A percentile compares a stretch with the other conserved stretches of the same genome.
Conservation (phyloP, 2,888 invertebrate genomes). For the Paralinhomoeus sp. region DNA sequence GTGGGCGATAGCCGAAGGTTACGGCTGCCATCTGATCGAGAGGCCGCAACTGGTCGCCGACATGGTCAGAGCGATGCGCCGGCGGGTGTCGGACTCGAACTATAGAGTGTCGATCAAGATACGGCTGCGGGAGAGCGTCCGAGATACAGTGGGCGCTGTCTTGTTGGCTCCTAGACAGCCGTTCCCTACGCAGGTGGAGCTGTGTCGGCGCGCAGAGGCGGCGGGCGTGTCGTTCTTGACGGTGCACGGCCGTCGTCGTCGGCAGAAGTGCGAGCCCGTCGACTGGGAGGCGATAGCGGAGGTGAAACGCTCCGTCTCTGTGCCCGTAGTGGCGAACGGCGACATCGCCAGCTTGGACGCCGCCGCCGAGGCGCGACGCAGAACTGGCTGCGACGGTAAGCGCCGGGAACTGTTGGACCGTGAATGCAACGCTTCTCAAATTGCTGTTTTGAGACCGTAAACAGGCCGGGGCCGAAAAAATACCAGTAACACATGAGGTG, state of each 20-base stretch:
- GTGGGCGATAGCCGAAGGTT: slow-evolving; percentile 53
- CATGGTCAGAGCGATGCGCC: slow-evolving; percentile 48
- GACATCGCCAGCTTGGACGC: slow-evolving; percentile 49
- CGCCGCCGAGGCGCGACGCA: slow-evolving; percentile 40
- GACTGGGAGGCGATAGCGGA: slow-evolving; percentile 46
- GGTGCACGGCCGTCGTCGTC: slow-evolving; percentile 70
- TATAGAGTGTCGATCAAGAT: slow-evolving; percentile 75
- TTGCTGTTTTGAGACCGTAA: no score
- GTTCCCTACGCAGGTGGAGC: no score
- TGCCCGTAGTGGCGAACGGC: slow-evolving; percentile 75
- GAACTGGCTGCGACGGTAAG: slow-evolving; percentile 41
- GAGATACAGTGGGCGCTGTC: slow-evolving; percentile 46
- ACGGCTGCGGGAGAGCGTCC: slow-evolving; percentile 45
- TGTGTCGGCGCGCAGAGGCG: slow-evolving; percentile 35
- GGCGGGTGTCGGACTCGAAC: slow-evolving; percentile 39
- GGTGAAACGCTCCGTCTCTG: slow-evolving; percentile 43
- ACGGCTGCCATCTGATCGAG: slow-evolving; percentile 56
- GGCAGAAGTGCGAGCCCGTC: slow-evolving; percentile 46
- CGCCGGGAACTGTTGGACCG: no score
- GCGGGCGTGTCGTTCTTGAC: slow-evolving; percentile 69
- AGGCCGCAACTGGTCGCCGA: slow-evolving; percentile 58
- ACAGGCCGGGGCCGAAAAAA: no score
- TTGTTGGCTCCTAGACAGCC: no score
- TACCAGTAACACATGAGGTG: no score
- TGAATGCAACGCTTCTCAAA: no score